phyloP scores from a whole-genome alignment of 2,797 vertebrate genomes.

The Coccyzus lansbergi region DNA sequence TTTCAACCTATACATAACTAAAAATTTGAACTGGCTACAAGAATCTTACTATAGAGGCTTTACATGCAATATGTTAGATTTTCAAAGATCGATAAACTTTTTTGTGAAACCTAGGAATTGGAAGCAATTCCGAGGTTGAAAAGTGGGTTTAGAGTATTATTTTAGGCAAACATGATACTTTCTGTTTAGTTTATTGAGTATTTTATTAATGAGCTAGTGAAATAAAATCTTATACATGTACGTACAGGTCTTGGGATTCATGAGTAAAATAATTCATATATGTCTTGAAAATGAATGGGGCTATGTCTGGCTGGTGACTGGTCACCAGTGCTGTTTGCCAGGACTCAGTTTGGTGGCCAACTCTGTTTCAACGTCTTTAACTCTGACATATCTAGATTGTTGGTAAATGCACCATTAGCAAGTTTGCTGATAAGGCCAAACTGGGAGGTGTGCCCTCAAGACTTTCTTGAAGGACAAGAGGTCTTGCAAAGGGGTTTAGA shows the following conservation, averaged over 20 bases:
- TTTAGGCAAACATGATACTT: neutral
- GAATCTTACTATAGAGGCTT: neutral
- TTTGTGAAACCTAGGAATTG: neutral
- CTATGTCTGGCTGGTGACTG: neutral
- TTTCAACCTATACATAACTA: neutral
- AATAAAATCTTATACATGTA: neutral
- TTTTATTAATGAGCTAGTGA: neutral
- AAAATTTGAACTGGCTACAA: neutral
- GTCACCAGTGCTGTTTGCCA: neutral
- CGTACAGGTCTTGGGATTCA: neutral
- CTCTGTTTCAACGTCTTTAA: neutral
- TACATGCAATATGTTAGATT: neutral
- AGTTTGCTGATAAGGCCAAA: too few species aligned
- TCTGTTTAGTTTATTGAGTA: neutral
- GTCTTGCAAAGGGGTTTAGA: too few species aligned
- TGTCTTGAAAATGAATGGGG: neutral
- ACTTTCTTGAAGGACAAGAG: too few species aligned
- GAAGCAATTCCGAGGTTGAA: neutral
- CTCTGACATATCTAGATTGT: too few species aligned
- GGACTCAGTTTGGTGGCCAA: neutral
- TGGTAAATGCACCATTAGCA: neutral
- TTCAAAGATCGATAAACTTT: neutral
- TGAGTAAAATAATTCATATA: neutral
- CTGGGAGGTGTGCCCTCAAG: neutral
- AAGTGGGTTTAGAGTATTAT: neutral